Base-by-base conservation (phyloP, 2,797 vertebrate species). In the Meriones psammophilus region DNA sequence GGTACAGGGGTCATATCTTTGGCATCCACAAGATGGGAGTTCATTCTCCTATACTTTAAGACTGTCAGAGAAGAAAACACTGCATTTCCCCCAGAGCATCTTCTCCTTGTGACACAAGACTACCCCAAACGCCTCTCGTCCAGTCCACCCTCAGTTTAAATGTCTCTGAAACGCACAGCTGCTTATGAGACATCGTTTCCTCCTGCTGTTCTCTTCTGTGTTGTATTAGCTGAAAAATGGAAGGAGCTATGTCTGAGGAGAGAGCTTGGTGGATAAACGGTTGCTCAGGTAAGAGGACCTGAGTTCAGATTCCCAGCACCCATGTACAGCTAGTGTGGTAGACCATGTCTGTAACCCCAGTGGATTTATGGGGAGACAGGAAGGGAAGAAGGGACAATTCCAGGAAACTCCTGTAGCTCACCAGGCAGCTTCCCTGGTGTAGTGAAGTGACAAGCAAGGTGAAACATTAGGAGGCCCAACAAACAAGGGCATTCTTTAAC, bases 21-120 rank as follows among this genome's bases (percentile, higher is more conserved):
- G 76, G 56, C 81, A 91, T 92, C 92, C 92, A 62, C 0, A 7
- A 91, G 68, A 96, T 58, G 24, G 89, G 66, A 90, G 84, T 74
- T 96, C 94, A 85, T 80, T 74, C 93, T 92, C 62, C 83, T 95
- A 42, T 77, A 96, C 73, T 97, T 97, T 86, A 96, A 97, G 88
- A 92, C 88, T 83, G 60, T 56, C 88, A 91, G 58, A 93, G 80
- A 91, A 92, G 92, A 86, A 96, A 97, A 93, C 50, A 73, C 18
- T 64, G 39, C 28, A 15, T 69, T 71, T 28, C 50, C 60, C 91
- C 60, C 91, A 56, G 2, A 71, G 71, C 50, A 81, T 64, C 89
- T 94, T 88, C 83, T 92, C 80, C 90, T 76, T 87, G 83, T 28
- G 86, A 71, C 76, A 62, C 56, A 87, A 4, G 78, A 78, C 58